Base-by-base conservation (phyloP, 37 sponge, comb jelly and placozoan species). In the Lycopodina hypogea region DNA sequence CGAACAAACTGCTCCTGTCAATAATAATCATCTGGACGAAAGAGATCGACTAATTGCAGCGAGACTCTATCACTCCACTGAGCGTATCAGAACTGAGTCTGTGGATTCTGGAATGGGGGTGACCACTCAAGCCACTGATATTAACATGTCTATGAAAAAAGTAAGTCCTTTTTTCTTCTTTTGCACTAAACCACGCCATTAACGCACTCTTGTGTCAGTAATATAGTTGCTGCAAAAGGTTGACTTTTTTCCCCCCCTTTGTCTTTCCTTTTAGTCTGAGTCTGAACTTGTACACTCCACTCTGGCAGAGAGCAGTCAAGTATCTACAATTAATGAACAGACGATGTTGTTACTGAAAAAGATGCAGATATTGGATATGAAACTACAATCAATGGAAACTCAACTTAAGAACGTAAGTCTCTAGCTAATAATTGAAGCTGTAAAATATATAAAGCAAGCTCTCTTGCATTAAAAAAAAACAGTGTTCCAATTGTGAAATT, bases 311-410 rank as follows among this genome's bases (percentile, higher is more conserved):
- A 45, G 9, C 48, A 45, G 9, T 9, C 4, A 45, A 45, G 4
- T 45, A 12, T 9, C 48, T 45, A 12, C 48, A 45, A 21, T 12
- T 37, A 72, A 74, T 36, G 82, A 81, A 2, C 82, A 81, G 40
- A 74, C 82, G 15, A 72, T 72, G 2, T 29, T 81, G 37, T 41
- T 83, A 58, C 23, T 83, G 22, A 3, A 59, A 51, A 87, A 81
- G 63, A 80, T 87, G 62, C 39, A 63, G 39, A 8, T 89, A 45
- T 42, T 89, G 56, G 90, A 89, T 69, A 45, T 79, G 37, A 84
- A 84, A 41, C 66, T 89, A 12, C 56, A 70, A 33, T 78, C 51
- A 1, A 89, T 89, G 90, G 84, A 84, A 58, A 50, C 71, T 24
- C 66, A 79, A 30, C 37, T 88, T 30, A 56, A 77, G 59, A 22